Base-by-base conservation (phyloP, 2,113 vertebrate genomes). In the Mobula birostris region DNA sequence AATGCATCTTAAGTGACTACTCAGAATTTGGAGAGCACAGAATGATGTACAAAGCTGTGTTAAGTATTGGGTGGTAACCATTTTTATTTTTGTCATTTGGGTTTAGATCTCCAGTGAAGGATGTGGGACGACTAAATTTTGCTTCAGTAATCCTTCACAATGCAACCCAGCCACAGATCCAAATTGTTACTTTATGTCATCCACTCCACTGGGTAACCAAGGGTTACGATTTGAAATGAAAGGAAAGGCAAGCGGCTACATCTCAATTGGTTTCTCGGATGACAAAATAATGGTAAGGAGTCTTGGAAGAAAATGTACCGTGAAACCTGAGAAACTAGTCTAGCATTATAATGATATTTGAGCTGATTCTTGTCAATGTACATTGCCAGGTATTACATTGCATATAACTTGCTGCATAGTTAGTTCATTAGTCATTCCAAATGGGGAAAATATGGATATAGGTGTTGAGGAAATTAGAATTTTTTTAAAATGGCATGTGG, bases 251-350 rank as follows among this genome's bases (percentile, higher is more conserved):
- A 7, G 94, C 7, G 97, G 97, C 83, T 98, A 97, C 94, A 66
- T 97, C 2, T 36, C 97, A 0, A 95, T 97, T 94, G 97, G 97
- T 56, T 97, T 97, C 94, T 97, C 97, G 56, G 95, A 97, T 95
- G 97, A 97, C 95, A 94, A 88, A 48, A 15, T 0, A 0, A 97
- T 98, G 97, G 97, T 98, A 96, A 96, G 93, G 9, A 56, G 27
- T 72, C 36, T 56, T 48, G 29, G 58, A 88, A 90, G 29, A 87
- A 58, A 8, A n/a, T 88, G 58, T 27, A 85, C 17, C 15, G 27
- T 70, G 12, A 48, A 21, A 56, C 68, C 74, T 48, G 48, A 72
- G 66, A 19, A 72, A 40, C 9, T 27, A 48, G 40, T 27, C 19
- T 4, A 2, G 15, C n/a, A 14, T n/a, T 32, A 66, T n/a, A 3